Conservation (phyloP, 2,797 vertebrate genomes). For the Propithecus perrieri region DNA sequence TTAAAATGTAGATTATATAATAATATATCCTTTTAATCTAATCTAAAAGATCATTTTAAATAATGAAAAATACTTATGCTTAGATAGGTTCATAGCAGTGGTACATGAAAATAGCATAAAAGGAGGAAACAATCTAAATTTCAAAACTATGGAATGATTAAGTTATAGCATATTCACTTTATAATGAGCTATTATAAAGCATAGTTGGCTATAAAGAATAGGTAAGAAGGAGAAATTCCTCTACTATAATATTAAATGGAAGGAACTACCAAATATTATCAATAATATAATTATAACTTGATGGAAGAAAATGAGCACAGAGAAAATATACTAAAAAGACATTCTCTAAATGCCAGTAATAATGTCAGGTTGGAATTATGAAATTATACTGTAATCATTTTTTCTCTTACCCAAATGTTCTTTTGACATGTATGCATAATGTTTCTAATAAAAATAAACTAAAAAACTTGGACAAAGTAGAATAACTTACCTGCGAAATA, state of each 20-base stretch:
- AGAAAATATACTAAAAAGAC: neutral
- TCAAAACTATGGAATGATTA: neutral
- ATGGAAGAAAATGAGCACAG: neutral
- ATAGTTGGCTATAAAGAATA: neutral
- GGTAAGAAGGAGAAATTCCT: neutral
- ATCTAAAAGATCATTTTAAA: constrained; percentile 41
- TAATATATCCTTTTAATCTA: neutral
- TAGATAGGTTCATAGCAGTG: neutral
- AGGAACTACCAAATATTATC: neutral
- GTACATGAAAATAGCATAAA: neutral
- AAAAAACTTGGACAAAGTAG: neutral
- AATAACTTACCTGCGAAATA: neutral
- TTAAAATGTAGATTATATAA: neutral
- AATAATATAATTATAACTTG: neutral
- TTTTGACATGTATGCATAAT: neutral
- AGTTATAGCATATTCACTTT: neutral
- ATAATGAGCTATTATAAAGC: neutral
- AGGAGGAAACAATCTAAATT: neutral
- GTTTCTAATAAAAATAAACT: neutral
- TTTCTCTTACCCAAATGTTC: neutral
- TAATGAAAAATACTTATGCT: neutral
- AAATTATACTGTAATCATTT: neutral
- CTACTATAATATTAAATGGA: neutral
- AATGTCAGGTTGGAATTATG: neutral
- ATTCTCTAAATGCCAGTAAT: neutral